phyloP scores from a whole-genome alignment of 2,797 vertebrate species.

The Hirundo rustica region DNA sequence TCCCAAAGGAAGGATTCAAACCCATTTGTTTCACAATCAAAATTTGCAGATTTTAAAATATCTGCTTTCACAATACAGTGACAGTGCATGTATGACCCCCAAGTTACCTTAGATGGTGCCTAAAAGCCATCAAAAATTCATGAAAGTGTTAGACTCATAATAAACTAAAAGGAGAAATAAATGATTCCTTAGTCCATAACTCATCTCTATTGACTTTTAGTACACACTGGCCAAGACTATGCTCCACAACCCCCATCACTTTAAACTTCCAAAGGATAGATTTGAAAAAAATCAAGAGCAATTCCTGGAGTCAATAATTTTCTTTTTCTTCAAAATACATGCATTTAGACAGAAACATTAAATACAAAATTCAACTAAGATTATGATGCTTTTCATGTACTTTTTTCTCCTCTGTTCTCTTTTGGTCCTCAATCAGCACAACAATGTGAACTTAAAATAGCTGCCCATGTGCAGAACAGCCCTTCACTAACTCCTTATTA shows the following conservation, averaged over 20 bases:
- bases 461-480: neutral
- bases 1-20: neutral
- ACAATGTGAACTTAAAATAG: neutral
- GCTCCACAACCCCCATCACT: fast-evolving
- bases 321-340: neutral
- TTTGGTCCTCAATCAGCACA: neutral
- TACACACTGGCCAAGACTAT: neutral
- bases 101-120: neutral
- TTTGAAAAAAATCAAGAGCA: neutral
- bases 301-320: neutral
- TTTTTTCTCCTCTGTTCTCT: neutral
- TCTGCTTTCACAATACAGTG: neutral
- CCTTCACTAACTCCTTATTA: neutral
- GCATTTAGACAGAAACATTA: neutral
- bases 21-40: neutral
- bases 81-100: neutral
- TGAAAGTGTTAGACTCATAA: neutral
- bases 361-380: neutral
- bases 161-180: neutral
- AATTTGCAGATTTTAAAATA: neutral
- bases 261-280: neutral
- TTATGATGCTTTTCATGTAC: neutral
- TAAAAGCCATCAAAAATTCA: neutral
- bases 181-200: neutral
- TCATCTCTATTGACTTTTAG: neutral